These are phyloP conservation scores for Piprites chloris DNA, from an alignment of 2,113 vertebrate species.

Conservation along the genomic window DNA sequence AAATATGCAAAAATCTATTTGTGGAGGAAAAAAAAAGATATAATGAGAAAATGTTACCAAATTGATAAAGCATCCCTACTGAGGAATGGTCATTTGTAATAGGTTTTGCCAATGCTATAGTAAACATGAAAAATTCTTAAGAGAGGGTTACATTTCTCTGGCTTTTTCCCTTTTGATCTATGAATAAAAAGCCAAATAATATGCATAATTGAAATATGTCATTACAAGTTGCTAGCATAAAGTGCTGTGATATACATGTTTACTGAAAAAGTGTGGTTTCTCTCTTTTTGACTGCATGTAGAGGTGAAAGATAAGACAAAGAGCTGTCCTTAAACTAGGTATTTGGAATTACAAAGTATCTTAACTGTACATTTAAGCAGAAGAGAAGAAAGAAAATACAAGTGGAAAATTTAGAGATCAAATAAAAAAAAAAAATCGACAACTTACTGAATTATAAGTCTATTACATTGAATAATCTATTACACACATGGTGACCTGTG, in stretches of 20 bases:
- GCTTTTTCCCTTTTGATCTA: not conserved
- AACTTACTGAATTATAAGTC: not conserved
- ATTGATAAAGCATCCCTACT: not conserved
- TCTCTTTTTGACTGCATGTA: not conserved
- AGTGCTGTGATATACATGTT: accelerated
- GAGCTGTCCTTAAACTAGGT: not conserved
- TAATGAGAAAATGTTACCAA: not conserved
- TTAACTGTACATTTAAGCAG: not conserved
- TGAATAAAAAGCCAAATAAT: not conserved
- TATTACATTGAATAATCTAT: not conserved
- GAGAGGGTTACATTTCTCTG: not conserved
- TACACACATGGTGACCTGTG: not conserved
- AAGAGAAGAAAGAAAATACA: not conserved
- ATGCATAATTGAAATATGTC: not conserved
- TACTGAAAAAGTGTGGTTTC: not conserved
- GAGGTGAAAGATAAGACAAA: not conserved
- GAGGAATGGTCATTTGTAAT: not conserved
- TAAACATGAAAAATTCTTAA: not conserved
- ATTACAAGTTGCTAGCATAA: not conserved
- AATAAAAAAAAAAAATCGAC: not conserved
- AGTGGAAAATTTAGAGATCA: not conserved
- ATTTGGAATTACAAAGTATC: not conserved
- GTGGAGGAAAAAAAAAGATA: not conserved
- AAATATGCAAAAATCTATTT: not conserved
- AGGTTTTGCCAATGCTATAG: not conserved